These are phyloP conservation scores for Idaea dimidiata DNA, from an alignment of 2,888 invertebrate species.

Conservation along the genomic window DNA sequence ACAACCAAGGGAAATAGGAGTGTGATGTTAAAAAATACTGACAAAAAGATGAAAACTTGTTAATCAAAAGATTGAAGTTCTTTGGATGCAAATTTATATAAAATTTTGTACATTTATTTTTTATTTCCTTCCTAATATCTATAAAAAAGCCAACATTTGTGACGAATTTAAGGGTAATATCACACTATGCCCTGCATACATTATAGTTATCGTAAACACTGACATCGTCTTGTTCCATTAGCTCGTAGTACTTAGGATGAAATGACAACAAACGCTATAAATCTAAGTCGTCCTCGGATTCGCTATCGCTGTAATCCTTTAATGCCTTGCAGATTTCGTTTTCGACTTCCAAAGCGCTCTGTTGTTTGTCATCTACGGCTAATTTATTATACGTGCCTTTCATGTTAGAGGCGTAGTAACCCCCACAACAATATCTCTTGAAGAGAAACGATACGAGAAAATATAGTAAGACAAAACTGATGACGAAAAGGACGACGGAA, in stretches of 20 bases:
- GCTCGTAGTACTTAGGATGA: slow-evolving; percentile 53
- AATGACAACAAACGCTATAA: slow-evolving; percentile 61
- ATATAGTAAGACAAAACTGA: slow-evolving; percentile 52
- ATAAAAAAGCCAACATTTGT: slow-evolving; percentile 42
- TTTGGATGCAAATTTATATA: slow-evolving; percentile 43
- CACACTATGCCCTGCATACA: slow-evolving; percentile 59
- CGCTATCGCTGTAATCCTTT: slow-evolving; percentile 63
- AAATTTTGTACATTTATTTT: slow-evolving; percentile 35
- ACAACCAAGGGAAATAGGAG: neutral
- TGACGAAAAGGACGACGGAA: slow-evolving; percentile 52
- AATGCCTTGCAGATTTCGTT: slow-evolving; percentile 69
- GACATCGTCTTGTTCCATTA: slow-evolving; percentile 43
- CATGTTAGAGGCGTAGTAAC: slow-evolving; percentile 57
- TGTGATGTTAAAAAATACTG: slow-evolving; percentile 7
- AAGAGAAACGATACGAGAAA: slow-evolving; percentile 47
- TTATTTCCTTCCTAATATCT: slow-evolving; percentile 26
- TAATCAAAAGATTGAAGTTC: slow-evolving; percentile 23
- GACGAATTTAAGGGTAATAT: slow-evolving; percentile 50
- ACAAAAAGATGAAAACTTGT: slow-evolving; percentile 1
- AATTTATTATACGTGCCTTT: slow-evolving; percentile 65
- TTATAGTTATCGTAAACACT: slow-evolving; percentile 42
- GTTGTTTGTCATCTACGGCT: slow-evolving; percentile 63
- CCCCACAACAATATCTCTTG: slow-evolving; percentile 50
- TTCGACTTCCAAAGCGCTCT: slow-evolving; percentile 64
- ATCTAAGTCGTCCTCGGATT: slow-evolving; percentile 66